Conservation (phyloP, 1,140 invertebrate genomes). For the Trachymyrmex cornetzi region DNA sequence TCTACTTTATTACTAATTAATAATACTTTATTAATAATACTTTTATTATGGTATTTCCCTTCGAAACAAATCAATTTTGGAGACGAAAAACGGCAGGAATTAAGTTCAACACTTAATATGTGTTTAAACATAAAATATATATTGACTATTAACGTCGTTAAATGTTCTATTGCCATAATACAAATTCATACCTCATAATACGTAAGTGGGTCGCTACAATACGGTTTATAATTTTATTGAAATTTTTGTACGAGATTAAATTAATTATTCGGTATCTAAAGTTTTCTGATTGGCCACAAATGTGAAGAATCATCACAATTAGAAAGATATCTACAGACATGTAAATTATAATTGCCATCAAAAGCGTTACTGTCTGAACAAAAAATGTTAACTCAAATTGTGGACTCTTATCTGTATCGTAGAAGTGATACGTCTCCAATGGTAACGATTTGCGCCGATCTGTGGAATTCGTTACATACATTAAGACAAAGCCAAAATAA, state of each 20-base stretch:
- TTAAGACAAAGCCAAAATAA: background rate
- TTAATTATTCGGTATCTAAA: background rate
- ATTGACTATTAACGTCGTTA: too few species aligned
- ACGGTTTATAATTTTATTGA: background rate
- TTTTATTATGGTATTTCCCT: too few species aligned
- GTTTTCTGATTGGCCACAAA: slow-evolving; percentile 39
- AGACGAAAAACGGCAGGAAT: too few species aligned
- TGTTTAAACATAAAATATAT: too few species aligned
- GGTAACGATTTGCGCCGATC: background rate
- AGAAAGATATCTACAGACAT: slow-evolving; percentile 24
- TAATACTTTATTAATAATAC: too few species aligned
- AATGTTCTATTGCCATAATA: background rate
- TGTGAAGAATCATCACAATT: slow-evolving; percentile 13
- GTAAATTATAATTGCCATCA: background rate
- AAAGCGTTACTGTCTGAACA: background rate
- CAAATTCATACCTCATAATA: slow-evolving; percentile 25
- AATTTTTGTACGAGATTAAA: background rate
- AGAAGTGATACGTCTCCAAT: background rate
- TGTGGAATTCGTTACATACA: background rate
- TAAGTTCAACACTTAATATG: too few species aligned
- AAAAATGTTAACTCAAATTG: slow-evolving; percentile 16
- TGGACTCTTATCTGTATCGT: background rate
- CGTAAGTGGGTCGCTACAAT: background rate
- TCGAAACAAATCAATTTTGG: too few species aligned
- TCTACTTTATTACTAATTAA: too few species aligned